Base-by-base conservation (phyloP, 2,888 invertebrate species). In the Polydrusus cervinus region DNA sequence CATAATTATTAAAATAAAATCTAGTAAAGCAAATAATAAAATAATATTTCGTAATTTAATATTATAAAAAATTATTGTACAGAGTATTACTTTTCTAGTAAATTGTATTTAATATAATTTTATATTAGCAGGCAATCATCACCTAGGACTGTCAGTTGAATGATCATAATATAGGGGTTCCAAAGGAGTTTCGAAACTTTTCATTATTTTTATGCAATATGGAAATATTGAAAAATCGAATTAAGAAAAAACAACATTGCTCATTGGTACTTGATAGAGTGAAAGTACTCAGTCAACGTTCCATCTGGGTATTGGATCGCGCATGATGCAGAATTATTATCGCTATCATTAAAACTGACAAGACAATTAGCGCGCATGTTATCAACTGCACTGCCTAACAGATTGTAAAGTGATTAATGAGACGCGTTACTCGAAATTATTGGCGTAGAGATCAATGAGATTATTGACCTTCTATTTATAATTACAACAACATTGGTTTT, bases 391-490 rank as follows among this genome's bases (percentile, higher is more conserved):
- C 67, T 57, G 67, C 62, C 65, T 60, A 71, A 71, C 71, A 66
- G 75, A 75, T 75, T 65, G 75, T 75, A 61, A 75, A 75, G 60
- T 75, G 75, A 75, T 75, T 75, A 67, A 75, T 75, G 71, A 75
- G 71, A 71, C 74, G 53, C 57, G 47, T 67, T 8, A 55, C 34
- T 75, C 71, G 66, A 60, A 66, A 61, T 71, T 67, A 75, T 75
- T 75, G 67, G 71, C 75, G 40, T 67, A 71, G 47, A 75, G 66
- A 71, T 71, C 71, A 71, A 20, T 75, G 66, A 38, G 75, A 75
- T 71, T 75, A 71, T 75, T 75, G 75, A 75, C 75, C 75, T 75
- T 75, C 75, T 75, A 67, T 75, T 71, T 70, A 71, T 75, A 71
- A 60, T 66, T 64, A 69, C 65, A 62, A 74, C 49, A 70, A 70